Evolutionary conservation across 2,888 invertebrate species (phyloP), one percentile per base, ranked within the genome.

Genomic region (Euspilapteryx auroguttella): DNA sequence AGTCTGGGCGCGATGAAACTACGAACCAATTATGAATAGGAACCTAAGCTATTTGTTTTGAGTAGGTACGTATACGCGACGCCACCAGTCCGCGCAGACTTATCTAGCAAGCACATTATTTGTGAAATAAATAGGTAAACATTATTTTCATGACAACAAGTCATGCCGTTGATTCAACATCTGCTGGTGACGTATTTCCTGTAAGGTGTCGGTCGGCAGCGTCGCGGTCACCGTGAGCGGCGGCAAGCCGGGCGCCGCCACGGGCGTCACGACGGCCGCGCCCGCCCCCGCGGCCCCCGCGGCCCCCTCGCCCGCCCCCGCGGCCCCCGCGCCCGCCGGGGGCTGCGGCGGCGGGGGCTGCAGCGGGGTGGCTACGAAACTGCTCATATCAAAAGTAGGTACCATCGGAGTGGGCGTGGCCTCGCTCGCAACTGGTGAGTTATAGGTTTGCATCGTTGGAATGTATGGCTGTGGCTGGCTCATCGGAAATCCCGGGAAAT

Each of bases 171-270:
- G 71, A n/a, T n/a, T n/a, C 46, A 56, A 45, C 30, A 55, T 47
- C 42, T 71, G 69, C 37, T 66, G 68, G 34, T 75, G 71, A 35
- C 73, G 68, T 27, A 78, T 64, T 44, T 78, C 78, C 43, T 80
- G 79, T 49, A 82, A 68, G 8, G 81, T 78, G 7, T 79, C 66
- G 12, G 81, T 80, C 1, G 86, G 85, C 39, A 85, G 53, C 12
- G 84, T 82, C 11, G 86, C 85, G 42, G 85, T 87, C 9, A 88
- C 88, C 11, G 87, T 88, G 36, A 89, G 84, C 8, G 88, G 86
- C 12, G 89, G 88, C 86, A 88, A 85, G 20, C 88, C 88, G 2
- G 87, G 87, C 37, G 87, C 59, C 9, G 83, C 81, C 24, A 87
- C 81, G 0, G 87, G 86, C 1, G 86, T 86, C 15, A 83, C 80